These are phyloP conservation scores for Brachyhypopomus occidentalis DNA, from an alignment of 2,113 vertebrate genomes.

Conservation along the genomic window DNA sequence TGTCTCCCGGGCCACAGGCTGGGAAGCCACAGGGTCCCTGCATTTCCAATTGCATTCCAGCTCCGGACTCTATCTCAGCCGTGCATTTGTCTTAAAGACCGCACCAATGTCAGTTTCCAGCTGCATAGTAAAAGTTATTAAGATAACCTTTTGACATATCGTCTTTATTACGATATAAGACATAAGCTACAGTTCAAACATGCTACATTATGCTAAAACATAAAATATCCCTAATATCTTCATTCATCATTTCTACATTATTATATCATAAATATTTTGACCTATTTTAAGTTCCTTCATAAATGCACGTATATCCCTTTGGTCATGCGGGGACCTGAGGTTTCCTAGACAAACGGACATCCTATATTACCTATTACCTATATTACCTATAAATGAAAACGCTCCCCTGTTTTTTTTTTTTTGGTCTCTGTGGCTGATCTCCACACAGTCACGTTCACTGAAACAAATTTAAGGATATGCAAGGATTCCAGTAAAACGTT, in stretches of 20 bases:
- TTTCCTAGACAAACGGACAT: no score
- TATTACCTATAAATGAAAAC: no score
- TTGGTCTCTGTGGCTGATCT: constrained; percentile 1
- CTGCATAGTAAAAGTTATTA: constrained; percentile 17
- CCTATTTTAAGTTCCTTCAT: not conserved
- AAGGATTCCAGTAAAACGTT: not conserved
- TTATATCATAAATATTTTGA: constrained; percentile 15
- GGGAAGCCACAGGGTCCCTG: not conserved
- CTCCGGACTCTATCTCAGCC: not conserved
- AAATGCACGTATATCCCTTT: not conserved
- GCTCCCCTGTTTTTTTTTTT: not conserved
- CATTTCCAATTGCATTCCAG: not conserved
- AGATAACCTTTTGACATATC: not conserved
- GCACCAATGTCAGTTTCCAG: not conserved
- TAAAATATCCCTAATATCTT: constrained; percentile 13
- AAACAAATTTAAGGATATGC: not conserved
- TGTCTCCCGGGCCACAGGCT: not conserved
- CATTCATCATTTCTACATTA: constrained; percentile 3
- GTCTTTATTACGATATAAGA: not conserved
- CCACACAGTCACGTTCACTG: not conserved
- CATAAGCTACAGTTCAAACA: constrained; percentile 16
- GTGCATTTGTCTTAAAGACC: not conserved
- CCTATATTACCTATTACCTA: no score
- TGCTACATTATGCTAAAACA: constrained; percentile 4
- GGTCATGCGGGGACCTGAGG: not conserved